Evolutionary conservation across 1,140 invertebrate species (phyloP), one percentile per base, ranked within the genome.

Genomic region (Nixonia krombeini): DNA sequence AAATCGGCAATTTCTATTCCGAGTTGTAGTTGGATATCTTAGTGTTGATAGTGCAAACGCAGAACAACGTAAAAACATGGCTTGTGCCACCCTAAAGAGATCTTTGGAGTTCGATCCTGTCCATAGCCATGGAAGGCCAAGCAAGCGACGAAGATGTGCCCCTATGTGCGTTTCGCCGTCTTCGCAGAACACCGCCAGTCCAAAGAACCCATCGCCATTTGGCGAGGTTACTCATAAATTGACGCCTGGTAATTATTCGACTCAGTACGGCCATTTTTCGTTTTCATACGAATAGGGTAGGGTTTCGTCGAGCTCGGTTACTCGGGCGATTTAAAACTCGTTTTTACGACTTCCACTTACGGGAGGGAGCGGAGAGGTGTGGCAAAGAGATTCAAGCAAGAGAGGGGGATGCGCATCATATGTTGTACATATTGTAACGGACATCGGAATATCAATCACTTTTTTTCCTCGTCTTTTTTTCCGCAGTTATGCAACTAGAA

Each of bases 41-140:
- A 41, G 61, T 72, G 65, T 72, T 68, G 63, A 55, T 74, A 41
- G 51, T 57, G 61, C 26, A 53, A 70, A 49, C 46, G 62, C 31
- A 21, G 59, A 49, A 61, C 57, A 51, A 53, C 45, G 31, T 23
- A 17, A 87, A n/a, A 88, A 89, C 87, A 97, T 97, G 96, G 96
- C 96, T 87, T 97, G 96, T 88, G 95, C 94, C 85, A 97, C 95
- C 74, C 87, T 96, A 53, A 98, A 97, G 88, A 90, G 95, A 82
- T 92, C 92, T 78, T 88, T 96, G 76, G 95, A 98, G 83, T 97
- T 96, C 89, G 95, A 97, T 86, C 92, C 94, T 21, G 89, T 96
- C 53, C 89, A 92, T 73, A 91, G 87, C 82, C 88, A 91, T 71
- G 91, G 92, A 73, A 87, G 92, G 62, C 92, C 94, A 17, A 90